Conservation (phyloP, 1,140 invertebrate species). For the Acyrthosiphon pisum region DNA sequence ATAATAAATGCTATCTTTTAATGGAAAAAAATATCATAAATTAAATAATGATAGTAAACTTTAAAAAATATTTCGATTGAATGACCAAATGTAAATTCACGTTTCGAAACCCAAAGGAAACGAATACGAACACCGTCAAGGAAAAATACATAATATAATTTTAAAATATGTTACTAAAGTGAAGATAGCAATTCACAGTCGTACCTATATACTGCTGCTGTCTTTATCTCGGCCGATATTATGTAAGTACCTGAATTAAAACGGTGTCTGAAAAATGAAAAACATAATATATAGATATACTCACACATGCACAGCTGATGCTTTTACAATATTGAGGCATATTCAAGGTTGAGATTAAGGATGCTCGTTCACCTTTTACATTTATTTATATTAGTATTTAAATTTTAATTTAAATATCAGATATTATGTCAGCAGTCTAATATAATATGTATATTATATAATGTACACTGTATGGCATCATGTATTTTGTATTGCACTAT, state of each 20-base stretch:
- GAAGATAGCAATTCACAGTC: neutral
- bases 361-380: conserved; percentile 15
- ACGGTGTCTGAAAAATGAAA: neutral
- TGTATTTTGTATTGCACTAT: neutral
- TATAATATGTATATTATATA: neutral
- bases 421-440: neutral
- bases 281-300: neutral
- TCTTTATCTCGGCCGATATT: no score
- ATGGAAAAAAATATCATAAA: neutral
- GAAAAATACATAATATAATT: neutral
- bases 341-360: neutral
- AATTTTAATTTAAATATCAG: neutral
- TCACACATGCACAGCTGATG: neutral
- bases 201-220: neutral
- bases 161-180: neutral
- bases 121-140: neutral
- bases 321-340: neutral
- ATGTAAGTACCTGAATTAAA: neutral
- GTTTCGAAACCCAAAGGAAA: neutral
- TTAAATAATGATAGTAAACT: neutral
- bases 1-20: neutral
- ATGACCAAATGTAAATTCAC: neutral
- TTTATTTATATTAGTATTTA: neutral
- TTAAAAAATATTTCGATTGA: neutral
- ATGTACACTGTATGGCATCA: no score